phyloP scores from a whole-genome alignment of 2,888 invertebrate genomes.

The Caprella mutica region DNA sequence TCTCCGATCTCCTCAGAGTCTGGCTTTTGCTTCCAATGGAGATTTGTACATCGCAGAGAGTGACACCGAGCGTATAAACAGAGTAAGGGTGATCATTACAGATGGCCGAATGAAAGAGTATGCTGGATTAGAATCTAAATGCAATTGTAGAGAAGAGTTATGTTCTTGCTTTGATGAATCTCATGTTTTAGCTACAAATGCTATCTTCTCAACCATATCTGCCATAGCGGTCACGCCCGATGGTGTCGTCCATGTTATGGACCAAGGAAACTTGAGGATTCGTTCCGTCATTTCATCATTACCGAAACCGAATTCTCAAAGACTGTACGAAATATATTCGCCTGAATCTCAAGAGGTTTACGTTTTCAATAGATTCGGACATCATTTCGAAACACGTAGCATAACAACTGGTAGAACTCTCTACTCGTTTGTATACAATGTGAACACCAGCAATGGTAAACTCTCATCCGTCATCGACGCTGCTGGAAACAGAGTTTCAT shows the following conservation, averaged over 20 bases:
- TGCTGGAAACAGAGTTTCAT: slow-evolving; percentile 52
- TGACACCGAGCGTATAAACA: slow-evolving; percentile 85
- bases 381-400: slow-evolving; percentile 84
- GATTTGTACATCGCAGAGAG: slow-evolving; percentile 83
- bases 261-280: slow-evolving; percentile 57
- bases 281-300: slow-evolving; percentile 51
- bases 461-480: slow-evolving; percentile 86
- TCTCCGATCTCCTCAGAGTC: slow-evolving; percentile 80
- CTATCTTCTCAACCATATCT: slow-evolving; percentile 86
- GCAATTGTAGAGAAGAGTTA: slow-evolving; percentile 79
- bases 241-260: slow-evolving; percentile 87
- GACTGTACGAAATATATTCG: slow-evolving; percentile 87
- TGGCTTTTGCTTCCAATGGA: slow-evolving; percentile 87
- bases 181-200: slow-evolving; percentile 79
- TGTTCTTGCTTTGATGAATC: slow-evolving; percentile 78
- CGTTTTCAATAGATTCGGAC: slow-evolving; percentile 85
- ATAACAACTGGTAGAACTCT: slow-evolving; percentile 88
- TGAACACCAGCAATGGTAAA: slow-evolving; percentile 91
- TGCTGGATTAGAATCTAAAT: slow-evolving; percentile 86
- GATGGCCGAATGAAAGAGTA: slow-evolving; percentile 85
- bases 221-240: slow-evolving; percentile 87
- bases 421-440: slow-evolving; percentile 90
- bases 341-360: slow-evolving; percentile 92
- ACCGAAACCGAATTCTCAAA: slow-evolving; percentile 41
- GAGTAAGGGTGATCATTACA: slow-evolving; percentile 81